Conservation (phyloP, 2,797 vertebrate genomes). For the Microctenopoma lineatum region DNA sequence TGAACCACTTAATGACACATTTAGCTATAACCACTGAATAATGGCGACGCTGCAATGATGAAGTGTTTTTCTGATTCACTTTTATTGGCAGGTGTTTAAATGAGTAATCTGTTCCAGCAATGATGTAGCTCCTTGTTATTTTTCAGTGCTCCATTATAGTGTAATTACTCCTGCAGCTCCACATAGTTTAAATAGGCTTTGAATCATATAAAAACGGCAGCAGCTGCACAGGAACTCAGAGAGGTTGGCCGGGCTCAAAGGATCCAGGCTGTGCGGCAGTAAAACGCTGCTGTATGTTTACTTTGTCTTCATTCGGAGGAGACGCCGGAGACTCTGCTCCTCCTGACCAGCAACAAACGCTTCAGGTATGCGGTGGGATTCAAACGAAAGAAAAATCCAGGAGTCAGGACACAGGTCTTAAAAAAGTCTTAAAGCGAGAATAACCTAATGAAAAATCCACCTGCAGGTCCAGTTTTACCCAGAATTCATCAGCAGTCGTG, state of each 20-base stretch:
- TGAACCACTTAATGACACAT: constrained; percentile 3
- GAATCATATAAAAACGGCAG: neutral
- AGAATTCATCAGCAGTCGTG: no score
- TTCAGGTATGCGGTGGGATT: neutral
- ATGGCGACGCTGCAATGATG: neutral
- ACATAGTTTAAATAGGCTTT: neutral
- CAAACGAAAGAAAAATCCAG: neutral
- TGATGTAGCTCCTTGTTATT: neutral
- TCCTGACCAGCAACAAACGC: no score
- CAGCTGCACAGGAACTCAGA: neutral
- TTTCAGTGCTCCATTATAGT: neutral
- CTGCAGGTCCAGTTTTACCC: neutral
- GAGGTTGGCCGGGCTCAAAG: neutral
- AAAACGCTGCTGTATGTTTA: neutral
- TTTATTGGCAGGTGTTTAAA: constrained; percentile 1
- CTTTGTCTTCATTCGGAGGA: neutral
- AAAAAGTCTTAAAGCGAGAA: neutral
- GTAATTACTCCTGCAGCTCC: neutral
- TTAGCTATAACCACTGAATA: neutral
- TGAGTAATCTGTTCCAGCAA: neutral
- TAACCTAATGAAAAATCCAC: neutral
- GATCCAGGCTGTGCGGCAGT: neutral
- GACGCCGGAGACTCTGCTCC: neutral
- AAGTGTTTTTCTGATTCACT: neutral
- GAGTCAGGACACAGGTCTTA: no score